These are phyloP conservation scores for Epinephelus lanceolatus DNA, from an alignment of 2,113 vertebrate genomes.

Conservation along the genomic window DNA sequence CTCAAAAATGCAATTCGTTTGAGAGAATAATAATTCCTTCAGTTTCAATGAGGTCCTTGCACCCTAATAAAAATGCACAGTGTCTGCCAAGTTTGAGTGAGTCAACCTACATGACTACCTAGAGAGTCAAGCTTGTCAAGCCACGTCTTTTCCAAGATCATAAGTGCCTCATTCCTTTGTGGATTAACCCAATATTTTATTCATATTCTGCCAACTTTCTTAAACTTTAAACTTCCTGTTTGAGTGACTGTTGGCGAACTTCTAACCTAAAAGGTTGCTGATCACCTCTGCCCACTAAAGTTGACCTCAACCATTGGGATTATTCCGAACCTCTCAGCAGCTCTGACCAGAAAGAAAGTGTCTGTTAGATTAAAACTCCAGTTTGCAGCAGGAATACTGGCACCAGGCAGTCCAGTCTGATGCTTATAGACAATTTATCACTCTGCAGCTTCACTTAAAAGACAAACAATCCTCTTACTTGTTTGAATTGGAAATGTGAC, in stretches of 20 bases:
- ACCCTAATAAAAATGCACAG: not conserved
- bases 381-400: not conserved
- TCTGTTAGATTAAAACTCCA: too few relatives aligned
- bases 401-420: not conserved
- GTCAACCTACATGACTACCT: not conserved
- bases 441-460: not conserved
- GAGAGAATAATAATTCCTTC: too few relatives aligned
- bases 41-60: too few relatives aligned
- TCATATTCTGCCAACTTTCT: not conserved
- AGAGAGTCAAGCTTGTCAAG: not conserved
- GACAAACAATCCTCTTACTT: not conserved
- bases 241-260: not conserved
- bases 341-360: not conserved
- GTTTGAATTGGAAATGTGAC: not conserved
- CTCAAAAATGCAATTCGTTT: too few relatives aligned
- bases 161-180: too few relatives aligned
- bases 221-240: not conserved
- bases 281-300: not conserved
- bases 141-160: not conserved
- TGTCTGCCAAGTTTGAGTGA: not conserved
- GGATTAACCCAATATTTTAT: not conserved
- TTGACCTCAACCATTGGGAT: not conserved
- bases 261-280: not conserved
- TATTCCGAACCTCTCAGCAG: not conserved
- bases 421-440: not conserved